phyloP scores from a whole-genome alignment of 2,113 vertebrate species.

The Colinus virginianus region DNA sequence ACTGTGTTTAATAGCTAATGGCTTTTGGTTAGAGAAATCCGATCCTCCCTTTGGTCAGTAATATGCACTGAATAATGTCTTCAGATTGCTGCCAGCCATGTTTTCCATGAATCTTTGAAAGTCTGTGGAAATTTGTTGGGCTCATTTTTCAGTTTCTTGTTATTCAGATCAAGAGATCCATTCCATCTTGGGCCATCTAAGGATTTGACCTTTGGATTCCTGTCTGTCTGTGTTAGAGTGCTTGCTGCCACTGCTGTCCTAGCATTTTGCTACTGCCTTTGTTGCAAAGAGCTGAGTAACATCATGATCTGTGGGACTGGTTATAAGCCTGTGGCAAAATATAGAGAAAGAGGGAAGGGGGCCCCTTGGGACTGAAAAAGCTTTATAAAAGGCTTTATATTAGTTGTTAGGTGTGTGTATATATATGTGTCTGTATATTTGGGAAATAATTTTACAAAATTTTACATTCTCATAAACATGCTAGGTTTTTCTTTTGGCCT shows the following conservation, averaged over 20 bases:
- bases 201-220: constrained; percentile 49
- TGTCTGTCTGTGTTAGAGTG: not conserved
- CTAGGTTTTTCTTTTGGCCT: constrained; percentile 43
- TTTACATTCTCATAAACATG: constrained; percentile 9
- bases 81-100: constrained; percentile 51
- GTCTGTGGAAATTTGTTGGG: constrained; percentile 28
- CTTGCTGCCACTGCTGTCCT: not conserved
- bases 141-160: constrained; percentile 47
- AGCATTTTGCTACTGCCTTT: not conserved
- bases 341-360: not conserved
- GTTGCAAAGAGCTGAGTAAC: not conserved
- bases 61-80: constrained; percentile 44
- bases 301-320: not conserved
- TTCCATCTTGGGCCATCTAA: constrained; percentile 44
- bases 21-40: constrained; percentile 46
- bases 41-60: constrained; percentile 53
- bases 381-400: constrained; percentile 58
- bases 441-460: constrained; percentile 59
- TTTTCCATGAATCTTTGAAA: constrained; percentile 54
- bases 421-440: constrained; percentile 21
- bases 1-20: constrained; percentile 48
- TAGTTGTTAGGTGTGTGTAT: constrained; percentile 14
- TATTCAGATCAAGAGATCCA: not conserved
- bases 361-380: constrained; percentile 31
- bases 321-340: not conserved